These are phyloP conservation scores for Chorisops tibialis DNA, from an alignment of 2,888 invertebrate species.

Conservation along the genomic window DNA sequence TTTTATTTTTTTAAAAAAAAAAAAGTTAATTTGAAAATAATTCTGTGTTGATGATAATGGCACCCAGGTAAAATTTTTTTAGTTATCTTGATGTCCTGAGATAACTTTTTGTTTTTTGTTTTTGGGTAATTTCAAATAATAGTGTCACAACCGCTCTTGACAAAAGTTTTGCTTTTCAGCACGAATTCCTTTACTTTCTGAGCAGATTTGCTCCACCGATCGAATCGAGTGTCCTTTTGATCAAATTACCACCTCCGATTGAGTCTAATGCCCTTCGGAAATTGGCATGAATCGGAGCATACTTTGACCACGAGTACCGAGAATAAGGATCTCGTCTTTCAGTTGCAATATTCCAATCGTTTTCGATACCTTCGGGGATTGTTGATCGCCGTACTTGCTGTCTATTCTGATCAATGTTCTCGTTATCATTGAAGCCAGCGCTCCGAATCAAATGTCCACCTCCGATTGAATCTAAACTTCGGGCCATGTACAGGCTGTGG, in stretches of 20 bases:
- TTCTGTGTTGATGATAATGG: neutral
- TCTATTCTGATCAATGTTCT: neutral
- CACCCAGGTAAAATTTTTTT: neutral
- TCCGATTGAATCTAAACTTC: slow-evolving; percentile 31
- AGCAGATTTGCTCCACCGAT: slow-evolving; percentile 28
- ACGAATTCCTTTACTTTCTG: slow-evolving; percentile 17
- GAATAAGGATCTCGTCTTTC: slow-evolving; percentile 15
- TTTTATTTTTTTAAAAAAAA: neutral
- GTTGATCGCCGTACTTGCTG: slow-evolving; percentile 14
- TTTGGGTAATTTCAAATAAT: neutral
- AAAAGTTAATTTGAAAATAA: neutral
- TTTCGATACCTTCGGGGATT: slow-evolving; percentile 3
- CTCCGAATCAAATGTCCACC: slow-evolving; percentile 28
- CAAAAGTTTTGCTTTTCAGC: neutral
- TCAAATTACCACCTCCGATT: slow-evolving; percentile 35
- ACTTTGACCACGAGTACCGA: slow-evolving; percentile 9
- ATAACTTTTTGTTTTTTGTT: neutral
- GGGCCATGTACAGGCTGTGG: slow-evolving; percentile 7
- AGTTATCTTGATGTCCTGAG: neutral
- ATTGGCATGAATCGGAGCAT: slow-evolving; percentile 15
- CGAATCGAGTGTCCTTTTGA: slow-evolving; percentile 30
- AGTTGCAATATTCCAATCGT: slow-evolving; percentile 13
- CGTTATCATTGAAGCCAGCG: neutral
- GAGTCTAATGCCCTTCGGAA: slow-evolving; percentile 31
- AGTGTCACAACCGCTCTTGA: slow-evolving; percentile 23